These are phyloP conservation scores for Meteorus colon DNA, from an alignment of 2,888 invertebrate species.

Conservation along the genomic window DNA sequence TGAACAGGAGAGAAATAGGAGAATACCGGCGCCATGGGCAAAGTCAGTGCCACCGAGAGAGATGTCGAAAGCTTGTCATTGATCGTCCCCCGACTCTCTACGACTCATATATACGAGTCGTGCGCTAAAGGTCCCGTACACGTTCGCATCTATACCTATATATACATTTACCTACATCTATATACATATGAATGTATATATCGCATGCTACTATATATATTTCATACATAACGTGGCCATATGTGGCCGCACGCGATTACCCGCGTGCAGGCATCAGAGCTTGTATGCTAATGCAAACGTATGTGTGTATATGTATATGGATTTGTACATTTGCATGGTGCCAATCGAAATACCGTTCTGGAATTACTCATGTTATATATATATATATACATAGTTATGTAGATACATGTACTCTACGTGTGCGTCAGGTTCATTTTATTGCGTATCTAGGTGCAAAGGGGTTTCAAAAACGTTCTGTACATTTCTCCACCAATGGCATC, in stretches of 20 bases:
- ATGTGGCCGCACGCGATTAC: slow-evolving; percentile 50
- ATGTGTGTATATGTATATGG: background rate
- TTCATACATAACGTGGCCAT: slow-evolving; percentile 57
- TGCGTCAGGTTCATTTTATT: slow-evolving; percentile 31
- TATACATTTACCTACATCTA: slow-evolving; percentile 31
- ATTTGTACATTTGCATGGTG: slow-evolving; percentile 13
- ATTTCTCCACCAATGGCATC: background rate
- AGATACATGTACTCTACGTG: background rate
- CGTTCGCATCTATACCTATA: slow-evolving; percentile 49
- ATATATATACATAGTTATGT: background rate
- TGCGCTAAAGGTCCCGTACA: slow-evolving; percentile 73
- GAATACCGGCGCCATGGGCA: slow-evolving; percentile 48
- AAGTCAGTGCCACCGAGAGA: slow-evolving; percentile 52
- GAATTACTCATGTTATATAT: slow-evolving; percentile 25
- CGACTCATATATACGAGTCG: slow-evolving; percentile 52
- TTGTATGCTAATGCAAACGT: slow-evolving; percentile 20
- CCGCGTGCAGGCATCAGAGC: slow-evolving; percentile 31
- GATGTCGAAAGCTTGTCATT: slow-evolving; percentile 67
- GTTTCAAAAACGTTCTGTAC: slow-evolving; percentile 10
- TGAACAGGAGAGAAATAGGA: slow-evolving; percentile 56
- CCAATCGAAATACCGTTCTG: slow-evolving; percentile 39
- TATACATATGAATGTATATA: background rate
- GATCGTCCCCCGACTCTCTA: slow-evolving; percentile 64
- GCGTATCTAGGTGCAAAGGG: slow-evolving; percentile 3
- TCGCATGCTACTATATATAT: slow-evolving; percentile 23